A percentile compares a stretch with the other conserved stretches of the same genome.
Evolutionary conservation across 2,113 vertebrate species (phyloP).

Genomic region (Pithys albifrons): DNA sequence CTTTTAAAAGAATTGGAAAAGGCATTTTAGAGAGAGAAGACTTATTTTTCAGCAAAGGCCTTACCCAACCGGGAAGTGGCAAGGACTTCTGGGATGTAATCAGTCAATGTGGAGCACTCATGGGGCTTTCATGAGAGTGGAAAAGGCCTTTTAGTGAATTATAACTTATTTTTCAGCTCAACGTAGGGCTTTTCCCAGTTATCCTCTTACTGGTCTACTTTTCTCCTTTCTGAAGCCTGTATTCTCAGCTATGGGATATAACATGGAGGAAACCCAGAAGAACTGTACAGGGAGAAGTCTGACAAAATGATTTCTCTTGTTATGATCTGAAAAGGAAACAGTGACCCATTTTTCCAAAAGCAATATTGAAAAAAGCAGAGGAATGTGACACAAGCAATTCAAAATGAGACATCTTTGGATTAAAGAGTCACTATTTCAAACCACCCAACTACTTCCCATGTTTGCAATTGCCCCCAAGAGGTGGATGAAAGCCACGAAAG

Average conservation of each 20-base stretch:
- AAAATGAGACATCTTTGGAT: not conserved
- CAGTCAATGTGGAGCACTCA: not conserved
- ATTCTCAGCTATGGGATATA: not conserved
- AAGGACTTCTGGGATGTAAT: not conserved
- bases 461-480: not conserved
- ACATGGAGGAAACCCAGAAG: not conserved
- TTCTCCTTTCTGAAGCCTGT: not conserved
- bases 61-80: not conserved
- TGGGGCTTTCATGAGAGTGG: not conserved
- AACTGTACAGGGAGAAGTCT: not conserved
- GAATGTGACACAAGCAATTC: fast-evolving
- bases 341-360: not conserved
- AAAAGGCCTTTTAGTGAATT: not conserved
- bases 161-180: not conserved
- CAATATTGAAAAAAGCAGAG: not conserved
- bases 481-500: not conserved
- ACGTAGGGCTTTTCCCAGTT: not conserved
- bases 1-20: not conserved
- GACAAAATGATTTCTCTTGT: not conserved
- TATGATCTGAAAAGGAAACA: not conserved
- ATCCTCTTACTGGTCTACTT: not conserved
- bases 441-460: not conserved
- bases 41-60: not conserved
- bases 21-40: not conserved
- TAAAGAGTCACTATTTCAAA: not conserved